Conservation (phyloP, 2,113 vertebrate species). For the Hemicordylus capensis region DNA sequence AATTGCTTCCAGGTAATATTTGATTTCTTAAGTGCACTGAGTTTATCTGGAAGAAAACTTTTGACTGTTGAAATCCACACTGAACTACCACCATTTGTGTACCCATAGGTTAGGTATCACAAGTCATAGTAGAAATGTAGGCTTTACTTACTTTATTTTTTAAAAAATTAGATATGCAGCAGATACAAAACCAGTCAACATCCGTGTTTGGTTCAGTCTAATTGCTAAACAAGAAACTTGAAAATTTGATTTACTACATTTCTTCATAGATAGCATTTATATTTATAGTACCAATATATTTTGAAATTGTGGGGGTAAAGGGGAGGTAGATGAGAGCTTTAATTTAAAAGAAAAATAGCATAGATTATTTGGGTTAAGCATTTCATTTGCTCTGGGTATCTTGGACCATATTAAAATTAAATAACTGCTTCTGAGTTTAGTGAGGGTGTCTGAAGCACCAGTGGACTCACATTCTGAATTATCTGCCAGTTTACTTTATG, state of each 20-base stretch:
- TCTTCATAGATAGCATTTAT: constrained; percentile 79
- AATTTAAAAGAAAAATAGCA: constrained; percentile 80
- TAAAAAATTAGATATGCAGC: constrained; percentile 39
- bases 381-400: constrained; percentile 85
- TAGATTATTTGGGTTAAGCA: constrained; percentile 84
- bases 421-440: constrained; percentile 74
- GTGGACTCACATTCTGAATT: constrained; percentile 74
- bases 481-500: constrained; percentile 80
- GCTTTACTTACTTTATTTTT: constrained; percentile 22
- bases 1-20: constrained; percentile 86
- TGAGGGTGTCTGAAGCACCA: constrained; percentile 75
- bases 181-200: constrained; percentile 57
- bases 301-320: constrained; percentile 66
- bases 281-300: constrained; percentile 80
- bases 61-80: constrained; percentile 71
- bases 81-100: constrained; percentile 65
- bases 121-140: constrained; percentile 55
- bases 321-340: constrained; percentile 80
- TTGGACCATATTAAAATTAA: constrained; percentile 82
- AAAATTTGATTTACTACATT: constrained; percentile 73
- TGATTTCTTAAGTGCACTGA: constrained; percentile 87
- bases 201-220: constrained; percentile 60
- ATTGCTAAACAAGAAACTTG: constrained; percentile 76
- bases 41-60: constrained; percentile 79
- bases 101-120: constrained; percentile 53